Evolutionary conservation across 2,113 vertebrate species (phyloP).

Genomic region (Podilymbus podiceps): DNA sequence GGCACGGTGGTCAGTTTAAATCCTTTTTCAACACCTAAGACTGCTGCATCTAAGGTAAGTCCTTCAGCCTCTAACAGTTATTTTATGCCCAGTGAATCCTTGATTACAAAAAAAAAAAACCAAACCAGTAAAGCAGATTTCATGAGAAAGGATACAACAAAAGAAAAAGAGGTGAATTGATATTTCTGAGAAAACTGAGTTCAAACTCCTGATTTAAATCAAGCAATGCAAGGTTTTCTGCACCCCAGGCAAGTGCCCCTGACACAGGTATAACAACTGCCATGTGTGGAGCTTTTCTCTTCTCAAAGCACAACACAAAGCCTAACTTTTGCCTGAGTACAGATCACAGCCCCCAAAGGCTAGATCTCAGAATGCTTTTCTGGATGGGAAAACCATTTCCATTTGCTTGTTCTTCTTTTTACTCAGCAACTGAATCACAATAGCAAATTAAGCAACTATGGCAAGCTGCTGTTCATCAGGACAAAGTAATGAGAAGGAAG

Average conservation of each 20-base stretch:
- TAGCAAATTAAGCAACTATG: background rate
- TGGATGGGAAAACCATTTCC: background rate
- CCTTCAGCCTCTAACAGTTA: background rate
- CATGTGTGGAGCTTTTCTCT: background rate
- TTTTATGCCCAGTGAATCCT: background rate
- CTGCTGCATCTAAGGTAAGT: background rate
- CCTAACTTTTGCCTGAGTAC: background rate
- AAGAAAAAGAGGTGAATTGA: background rate
- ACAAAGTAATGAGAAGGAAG: background rate
- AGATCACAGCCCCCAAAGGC: background rate
- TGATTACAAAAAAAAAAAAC: too few species aligned
- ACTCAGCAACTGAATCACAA: background rate
- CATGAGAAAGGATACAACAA: background rate
- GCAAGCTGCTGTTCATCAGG: background rate
- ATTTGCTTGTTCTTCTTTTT: background rate
- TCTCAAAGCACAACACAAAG: background rate
- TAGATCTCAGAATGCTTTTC: background rate
- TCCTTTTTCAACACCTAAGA: background rate
- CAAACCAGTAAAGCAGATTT: background rate
- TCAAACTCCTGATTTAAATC: background rate
- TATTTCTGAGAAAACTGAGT: background rate
- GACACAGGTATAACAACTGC: background rate
- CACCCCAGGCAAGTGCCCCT: background rate
- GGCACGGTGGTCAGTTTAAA: background rate
- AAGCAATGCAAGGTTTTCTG: background rate